phyloP scores from a whole-genome alignment of 2,113 vertebrate genomes.

The Epinephelus lanceolatus region DNA sequence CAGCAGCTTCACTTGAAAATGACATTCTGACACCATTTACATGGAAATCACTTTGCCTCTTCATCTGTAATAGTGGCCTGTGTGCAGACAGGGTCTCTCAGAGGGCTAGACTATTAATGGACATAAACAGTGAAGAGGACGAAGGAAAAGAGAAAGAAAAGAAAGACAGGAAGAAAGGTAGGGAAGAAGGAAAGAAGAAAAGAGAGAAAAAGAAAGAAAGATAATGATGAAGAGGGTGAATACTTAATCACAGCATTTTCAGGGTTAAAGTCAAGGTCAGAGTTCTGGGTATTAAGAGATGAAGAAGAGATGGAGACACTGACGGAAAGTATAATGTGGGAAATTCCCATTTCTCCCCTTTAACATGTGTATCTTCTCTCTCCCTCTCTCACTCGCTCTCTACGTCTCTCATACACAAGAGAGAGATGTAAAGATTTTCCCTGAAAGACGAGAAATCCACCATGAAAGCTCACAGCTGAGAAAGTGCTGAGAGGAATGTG shows the following conservation, averaged over 20 bases:
- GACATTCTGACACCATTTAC: slow-evolving; percentile 85
- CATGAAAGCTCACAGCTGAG: slow-evolving; percentile 36
- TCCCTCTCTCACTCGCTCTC: neutral
- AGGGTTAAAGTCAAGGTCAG: slow-evolving; percentile 64
- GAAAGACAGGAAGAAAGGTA: neutral
- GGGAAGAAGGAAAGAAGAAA: neutral
- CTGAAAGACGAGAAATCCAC: slow-evolving; percentile 40
- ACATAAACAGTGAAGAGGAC: slow-evolving; percentile 45
- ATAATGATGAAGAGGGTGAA: neutral
- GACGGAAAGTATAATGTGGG: slow-evolving; percentile 58
- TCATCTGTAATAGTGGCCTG: slow-evolving; percentile 69
- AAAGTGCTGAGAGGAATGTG: slow-evolving; percentile 28
- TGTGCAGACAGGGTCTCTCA: slow-evolving; percentile 74
- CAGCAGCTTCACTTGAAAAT: slow-evolving; percentile 77
- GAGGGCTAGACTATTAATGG: slow-evolving; percentile 72
- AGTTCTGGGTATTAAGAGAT: slow-evolving; percentile 61
- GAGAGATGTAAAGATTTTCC: slow-evolving; percentile 52
- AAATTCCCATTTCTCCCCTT: slow-evolving; percentile 52
- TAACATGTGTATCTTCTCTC: slow-evolving; percentile 14
- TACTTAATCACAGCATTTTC: slow-evolving; percentile 15
- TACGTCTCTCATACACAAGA: neutral
- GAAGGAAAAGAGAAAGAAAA: neutral
- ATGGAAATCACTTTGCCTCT: slow-evolving; percentile 85
- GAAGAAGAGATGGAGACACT: slow-evolving; percentile 50
- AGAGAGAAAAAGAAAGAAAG: neutral